Evolutionary conservation across 2,888 invertebrate species (phyloP).

Genomic region (Drosophila eohydei): DNA sequence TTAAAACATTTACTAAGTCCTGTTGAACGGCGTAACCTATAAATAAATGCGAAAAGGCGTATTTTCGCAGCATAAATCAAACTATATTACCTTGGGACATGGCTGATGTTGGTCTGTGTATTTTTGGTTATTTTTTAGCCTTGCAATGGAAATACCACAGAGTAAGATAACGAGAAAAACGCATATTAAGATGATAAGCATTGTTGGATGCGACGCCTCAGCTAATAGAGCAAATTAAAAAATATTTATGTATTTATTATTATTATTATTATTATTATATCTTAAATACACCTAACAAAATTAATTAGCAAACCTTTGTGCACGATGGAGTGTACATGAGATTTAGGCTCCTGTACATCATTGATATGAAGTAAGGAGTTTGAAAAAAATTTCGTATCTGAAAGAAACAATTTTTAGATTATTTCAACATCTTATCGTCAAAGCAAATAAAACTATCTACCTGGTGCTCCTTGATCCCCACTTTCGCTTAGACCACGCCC

Average conservation of each 20-base stretch:
- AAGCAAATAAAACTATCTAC: constrained; percentile 22
- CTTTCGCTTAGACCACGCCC: constrained; percentile 20
- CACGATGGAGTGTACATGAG: constrained; percentile 80
- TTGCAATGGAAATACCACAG: constrained; percentile 84
- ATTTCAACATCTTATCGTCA: background rate
- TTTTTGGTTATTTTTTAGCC: constrained; percentile 83
- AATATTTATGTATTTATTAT: background rate
- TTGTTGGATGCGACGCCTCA: constrained; percentile 84
- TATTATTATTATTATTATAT: background rate
- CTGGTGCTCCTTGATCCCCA: constrained; percentile 33
- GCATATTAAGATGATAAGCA: constrained; percentile 84
- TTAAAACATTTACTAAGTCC: too few relatives aligned
- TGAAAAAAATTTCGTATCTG: constrained; percentile 85
- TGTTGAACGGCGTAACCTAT: too few relatives aligned
- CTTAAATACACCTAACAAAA: too few relatives aligned
- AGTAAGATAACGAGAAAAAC: constrained; percentile 83
- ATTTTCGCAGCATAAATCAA: too few relatives aligned
- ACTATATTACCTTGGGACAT: constrained; percentile 82
- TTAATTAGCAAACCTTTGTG: constrained; percentile 71
- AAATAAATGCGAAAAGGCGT: too few relatives aligned
- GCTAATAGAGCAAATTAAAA: constrained; percentile 61
- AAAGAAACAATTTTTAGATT: constrained; percentile 14
- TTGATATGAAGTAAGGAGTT: constrained; percentile 84
- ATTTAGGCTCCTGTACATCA: constrained; percentile 83
- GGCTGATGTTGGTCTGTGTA: constrained; percentile 83